Percentiles rank a stretch among this genome's conserved stretches.
Conservation (phyloP, 2,888 invertebrate species). For the Lithophane semibrunnea region DNA sequence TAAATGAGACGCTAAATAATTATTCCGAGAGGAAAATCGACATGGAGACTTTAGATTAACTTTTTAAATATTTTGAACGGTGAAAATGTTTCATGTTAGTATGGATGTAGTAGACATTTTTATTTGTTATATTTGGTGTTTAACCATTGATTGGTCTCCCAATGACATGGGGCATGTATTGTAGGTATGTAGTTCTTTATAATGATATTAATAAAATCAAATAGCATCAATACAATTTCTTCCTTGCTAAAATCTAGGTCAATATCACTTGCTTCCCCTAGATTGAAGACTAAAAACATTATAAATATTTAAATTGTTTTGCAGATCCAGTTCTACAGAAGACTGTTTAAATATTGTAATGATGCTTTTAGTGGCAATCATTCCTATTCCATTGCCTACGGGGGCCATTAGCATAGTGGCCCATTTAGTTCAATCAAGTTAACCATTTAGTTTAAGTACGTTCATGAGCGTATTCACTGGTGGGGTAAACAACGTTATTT, state of each 20-base stretch:
- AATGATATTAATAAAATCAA: no score
- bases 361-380: conserved; percentile 31
- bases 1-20: conserved; percentile 40
- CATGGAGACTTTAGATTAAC: conserved; percentile 2
- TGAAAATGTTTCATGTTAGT: background rate
- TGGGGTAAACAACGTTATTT: conserved; percentile 35
- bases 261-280: background rate
- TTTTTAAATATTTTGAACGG: background rate
- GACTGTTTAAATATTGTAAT: conserved; percentile 30
- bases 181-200: no score
- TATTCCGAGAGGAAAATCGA: conserved; percentile 31
- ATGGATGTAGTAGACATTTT: background rate
- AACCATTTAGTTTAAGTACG: conserved; percentile 33
- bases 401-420: conserved; percentile 32
- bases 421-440: conserved; percentile 38
- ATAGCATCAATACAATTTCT: background rate
- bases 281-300: conserved; percentile 3
- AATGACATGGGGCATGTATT: no score
- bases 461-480: conserved; percentile 11
- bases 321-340: conserved; percentile 3
- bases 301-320: conserved; percentile 40
- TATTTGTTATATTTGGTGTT: no score
- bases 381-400: conserved; percentile 19
- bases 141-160: no score
- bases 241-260: background rate